phyloP scores from a whole-genome alignment of 2,797 vertebrate genomes.

The Sebastes nivosus region DNA sequence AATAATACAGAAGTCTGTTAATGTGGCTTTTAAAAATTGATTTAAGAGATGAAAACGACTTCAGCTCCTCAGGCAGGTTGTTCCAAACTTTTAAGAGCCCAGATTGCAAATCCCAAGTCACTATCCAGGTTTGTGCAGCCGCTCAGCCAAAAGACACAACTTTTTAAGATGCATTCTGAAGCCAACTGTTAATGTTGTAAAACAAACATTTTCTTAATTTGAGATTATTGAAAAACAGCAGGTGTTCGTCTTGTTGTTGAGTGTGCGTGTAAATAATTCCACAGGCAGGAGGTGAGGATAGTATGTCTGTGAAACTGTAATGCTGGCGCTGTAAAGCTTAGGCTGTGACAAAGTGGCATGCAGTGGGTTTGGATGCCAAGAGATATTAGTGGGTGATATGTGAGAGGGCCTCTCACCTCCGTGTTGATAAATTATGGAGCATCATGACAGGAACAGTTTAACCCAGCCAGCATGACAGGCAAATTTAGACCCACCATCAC shows the following conservation, averaged over 20 bases:
- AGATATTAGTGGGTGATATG: slow-evolving; percentile 80
- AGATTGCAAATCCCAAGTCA: slow-evolving; percentile 24
- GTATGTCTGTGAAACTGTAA: slow-evolving; percentile 52
- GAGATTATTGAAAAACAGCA: slow-evolving; percentile 23
- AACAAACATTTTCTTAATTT: slow-evolving; percentile 19
- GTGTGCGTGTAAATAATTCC: slow-evolving; percentile 51
- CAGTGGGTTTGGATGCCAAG: slow-evolving; percentile 63
- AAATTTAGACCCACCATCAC: slow-evolving; percentile 61
- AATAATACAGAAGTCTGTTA: not conserved
- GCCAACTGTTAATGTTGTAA: slow-evolving; percentile 26
- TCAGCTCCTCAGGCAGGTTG: slow-evolving; percentile 19
- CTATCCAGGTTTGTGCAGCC: slow-evolving; percentile 17
- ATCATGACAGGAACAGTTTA: slow-evolving; percentile 80
- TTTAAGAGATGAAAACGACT: slow-evolving; percentile 18
- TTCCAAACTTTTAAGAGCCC: slow-evolving; percentile 23
- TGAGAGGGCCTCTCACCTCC: slow-evolving; percentile 75
- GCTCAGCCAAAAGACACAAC: not conserved
- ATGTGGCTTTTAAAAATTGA: slow-evolving; percentile 1
- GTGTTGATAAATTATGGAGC: slow-evolving; percentile 81
- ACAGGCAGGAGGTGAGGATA: slow-evolving; percentile 39
- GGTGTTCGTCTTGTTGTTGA: slow-evolving; percentile 22
- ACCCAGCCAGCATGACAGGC: slow-evolving; percentile 77
- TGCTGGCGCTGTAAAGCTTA: slow-evolving; percentile 22
- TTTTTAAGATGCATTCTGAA: slow-evolving; percentile 7
- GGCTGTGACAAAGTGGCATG: slow-evolving; percentile 58